Evolutionary conservation across 2,113 vertebrate genomes (phyloP).

Genomic region (Plecturocebus donacophilus): DNA sequence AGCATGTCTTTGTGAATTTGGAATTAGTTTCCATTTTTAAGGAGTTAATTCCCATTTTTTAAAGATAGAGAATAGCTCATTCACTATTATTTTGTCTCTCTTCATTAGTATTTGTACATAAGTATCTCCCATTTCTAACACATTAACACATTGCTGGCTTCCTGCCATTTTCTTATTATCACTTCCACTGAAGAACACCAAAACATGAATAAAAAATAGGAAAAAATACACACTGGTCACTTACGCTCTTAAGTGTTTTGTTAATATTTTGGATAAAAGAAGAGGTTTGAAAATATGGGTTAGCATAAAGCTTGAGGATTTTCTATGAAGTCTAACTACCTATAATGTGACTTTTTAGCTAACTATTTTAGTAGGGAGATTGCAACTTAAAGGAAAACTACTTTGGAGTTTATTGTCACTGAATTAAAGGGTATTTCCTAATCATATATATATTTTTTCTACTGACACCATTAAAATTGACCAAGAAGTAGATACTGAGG

Average conservation of each 20-base stretch:
- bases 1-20: not conserved
- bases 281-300: not conserved
- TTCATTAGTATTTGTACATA: not conserved
- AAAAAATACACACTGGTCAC: not conserved
- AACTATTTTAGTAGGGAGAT: not conserved
- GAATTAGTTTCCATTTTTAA: not conserved
- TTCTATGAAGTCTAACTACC: not conserved
- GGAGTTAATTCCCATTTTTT: not conserved
- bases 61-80: not conserved
- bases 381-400: not conserved
- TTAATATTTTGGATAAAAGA: not conserved
- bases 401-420: not conserved
- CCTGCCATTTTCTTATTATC: slow-evolving; percentile 50
- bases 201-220: slow-evolving; percentile 6
- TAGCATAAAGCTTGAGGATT: not conserved
- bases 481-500: not conserved
- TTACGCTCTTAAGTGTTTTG: not conserved
- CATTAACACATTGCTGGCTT: slow-evolving; percentile 15
- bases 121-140: not conserved
- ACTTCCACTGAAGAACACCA: slow-evolving; percentile 3
- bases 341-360: not conserved
- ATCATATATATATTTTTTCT: not conserved
- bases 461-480: not conserved
- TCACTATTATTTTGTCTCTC: not conserved
- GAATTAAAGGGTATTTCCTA: not conserved